A percentile compares a stretch with the other conserved stretches of the same genome.
These are phyloP conservation scores for Stylophora pistillata DNA, from an alignment of 64 coral and sea anemone genomes.

Conservation along the genomic window DNA sequence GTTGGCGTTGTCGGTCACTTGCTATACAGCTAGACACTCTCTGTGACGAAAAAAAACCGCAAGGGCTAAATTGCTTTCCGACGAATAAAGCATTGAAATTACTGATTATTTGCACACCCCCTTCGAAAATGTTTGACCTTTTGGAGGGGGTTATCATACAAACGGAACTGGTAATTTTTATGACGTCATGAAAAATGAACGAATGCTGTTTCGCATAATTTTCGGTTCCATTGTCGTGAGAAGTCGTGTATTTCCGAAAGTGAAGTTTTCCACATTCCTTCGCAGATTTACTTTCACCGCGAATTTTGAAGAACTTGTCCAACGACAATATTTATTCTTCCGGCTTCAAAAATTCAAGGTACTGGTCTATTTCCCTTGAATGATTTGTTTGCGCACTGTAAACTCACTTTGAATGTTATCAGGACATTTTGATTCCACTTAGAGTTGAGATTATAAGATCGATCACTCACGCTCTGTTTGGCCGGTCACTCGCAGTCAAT, in stretches of 20 bases:
- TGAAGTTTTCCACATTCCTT: not conserved
- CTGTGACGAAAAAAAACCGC: too few relatives aligned
- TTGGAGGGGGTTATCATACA: too few relatives aligned
- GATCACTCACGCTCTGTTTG: not conserved
- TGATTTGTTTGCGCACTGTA: conserved; percentile 3
- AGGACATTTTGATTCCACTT: not conserved
- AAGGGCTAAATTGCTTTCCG: too few relatives aligned
- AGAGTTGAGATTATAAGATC: not conserved
- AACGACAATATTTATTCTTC: not conserved
- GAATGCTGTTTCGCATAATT: not conserved
- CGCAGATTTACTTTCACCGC: not conserved
- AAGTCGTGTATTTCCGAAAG: conserved; percentile 1
- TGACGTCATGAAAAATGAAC: not conserved
- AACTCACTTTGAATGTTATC: not conserved
- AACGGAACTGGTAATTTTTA: not conserved
- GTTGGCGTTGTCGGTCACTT: too few relatives aligned
- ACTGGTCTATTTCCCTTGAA: not conserved
- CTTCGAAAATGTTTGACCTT: too few relatives aligned
- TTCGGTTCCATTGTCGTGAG: not conserved
- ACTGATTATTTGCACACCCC: too few relatives aligned
- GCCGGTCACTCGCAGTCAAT: not conserved
- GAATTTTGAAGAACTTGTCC: not conserved
- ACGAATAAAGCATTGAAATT: too few relatives aligned
- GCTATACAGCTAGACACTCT: too few relatives aligned
- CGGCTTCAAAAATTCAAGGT: not conserved